Evolutionary conservation across 2,113 vertebrate genomes (phyloP), one percentile per base, ranked within the genome.

Genomic region (Zosterops hypoxanthus): DNA sequence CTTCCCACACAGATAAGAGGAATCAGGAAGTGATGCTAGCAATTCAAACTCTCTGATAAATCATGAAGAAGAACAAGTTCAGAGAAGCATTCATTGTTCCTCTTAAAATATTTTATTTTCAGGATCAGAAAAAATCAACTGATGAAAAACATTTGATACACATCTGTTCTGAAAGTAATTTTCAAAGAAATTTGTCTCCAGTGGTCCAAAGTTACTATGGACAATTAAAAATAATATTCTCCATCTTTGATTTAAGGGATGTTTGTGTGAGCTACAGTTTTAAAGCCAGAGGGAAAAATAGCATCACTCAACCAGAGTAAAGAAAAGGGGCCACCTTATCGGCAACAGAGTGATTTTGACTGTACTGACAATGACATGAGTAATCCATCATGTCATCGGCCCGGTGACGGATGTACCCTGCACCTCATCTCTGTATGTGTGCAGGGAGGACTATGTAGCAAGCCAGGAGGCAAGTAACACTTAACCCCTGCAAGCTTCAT

Each of bases 301-400:
- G 94, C 95, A 95, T 94, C 96, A 95, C 97, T 98, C 97, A 95
- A 90, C 89, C 89, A 70, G 94, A 94, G 93, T 96, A 91, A 97
- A 94, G 95, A 97, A 97, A 96, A 96, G 83, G 76, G 95, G 92
- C 97, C 93, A 95, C 95, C 97, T 98, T 98, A 98, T 98, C 98
- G 60, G 97, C 69, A 96, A 97, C 94, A 90, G 97, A 98, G 97
- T 98, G 98, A 98, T 97, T 98, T 97, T 98, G 98, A 98, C 97
- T 96, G 96, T 96, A 97, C 97, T 97, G 98, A 98, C 98, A 98
- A 96, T 98, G 98, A 98, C 98, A 98, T 63, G 81, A 95, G 97
- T 98, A 97, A 98, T 99, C 98, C 98, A 98, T 98, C 98, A 98
- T 98, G 98, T 98, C 98, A 98, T 98, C 98, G 94, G 97, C 93